Conservation (phyloP, 1,140 invertebrate genomes). For the Solenopsis invicta region DNA sequence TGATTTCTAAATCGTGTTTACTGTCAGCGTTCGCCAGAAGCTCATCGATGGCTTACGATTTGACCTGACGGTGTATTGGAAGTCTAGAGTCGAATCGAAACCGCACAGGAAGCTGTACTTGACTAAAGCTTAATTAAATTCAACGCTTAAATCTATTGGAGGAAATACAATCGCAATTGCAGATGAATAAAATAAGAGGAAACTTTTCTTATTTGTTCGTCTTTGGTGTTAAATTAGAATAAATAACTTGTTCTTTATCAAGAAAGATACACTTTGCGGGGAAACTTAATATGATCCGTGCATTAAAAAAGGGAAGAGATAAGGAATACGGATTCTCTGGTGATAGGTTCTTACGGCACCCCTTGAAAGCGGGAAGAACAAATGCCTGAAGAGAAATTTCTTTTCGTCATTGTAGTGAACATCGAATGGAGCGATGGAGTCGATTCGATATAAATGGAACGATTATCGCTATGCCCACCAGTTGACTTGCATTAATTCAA, state of each 20-base stretch:
- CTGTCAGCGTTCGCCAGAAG: slow-evolving; percentile 48
- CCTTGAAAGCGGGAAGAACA: background rate
- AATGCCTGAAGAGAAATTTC: slow-evolving; percentile 45
- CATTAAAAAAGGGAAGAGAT: background rate
- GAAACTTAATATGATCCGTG: slow-evolving; percentile 25
- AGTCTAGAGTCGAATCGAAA: slow-evolving; percentile 43
- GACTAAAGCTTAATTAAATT: slow-evolving; percentile 48
- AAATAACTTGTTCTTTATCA: slow-evolving; percentile 53
- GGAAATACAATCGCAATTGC: slow-evolving; percentile 24
- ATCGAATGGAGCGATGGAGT: slow-evolving; percentile 20
- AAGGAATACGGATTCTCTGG: background rate
- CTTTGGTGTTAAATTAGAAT: slow-evolving; percentile 27
- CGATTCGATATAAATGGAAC: slow-evolving; percentile 51
- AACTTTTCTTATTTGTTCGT: background rate
- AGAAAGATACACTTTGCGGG: slow-evolving; percentile 6
- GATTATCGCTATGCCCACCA: slow-evolving; percentile 38
- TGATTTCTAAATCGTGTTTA: slow-evolving; percentile 74
- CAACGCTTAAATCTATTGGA: slow-evolving; percentile 35
- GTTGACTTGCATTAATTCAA: slow-evolving; percentile 66
- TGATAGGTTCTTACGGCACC: background rate
- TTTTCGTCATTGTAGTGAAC: slow-evolving; percentile 29
- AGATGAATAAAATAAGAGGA: slow-evolving; percentile 6
- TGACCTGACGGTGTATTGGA: slow-evolving; percentile 32
- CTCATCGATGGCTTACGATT: slow-evolving; percentile 50
- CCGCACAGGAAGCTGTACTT: slow-evolving; percentile 26